phyloP scores from a whole-genome alignment of 92 coral and sea anemone species.

The Epizoanthus stellaris region DNA sequence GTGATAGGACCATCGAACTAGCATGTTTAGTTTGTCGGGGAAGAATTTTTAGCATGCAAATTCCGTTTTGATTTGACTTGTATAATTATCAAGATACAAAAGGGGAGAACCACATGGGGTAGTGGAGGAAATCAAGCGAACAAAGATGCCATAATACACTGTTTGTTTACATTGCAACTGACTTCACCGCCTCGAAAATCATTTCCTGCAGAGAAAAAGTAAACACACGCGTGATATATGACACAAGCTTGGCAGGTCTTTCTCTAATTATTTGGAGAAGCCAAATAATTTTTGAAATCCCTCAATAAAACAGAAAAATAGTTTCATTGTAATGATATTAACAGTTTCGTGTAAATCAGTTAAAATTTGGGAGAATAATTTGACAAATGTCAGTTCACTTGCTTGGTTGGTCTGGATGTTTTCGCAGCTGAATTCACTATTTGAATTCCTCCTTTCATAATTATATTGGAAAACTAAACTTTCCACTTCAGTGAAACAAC shows the following conservation, averaged over 20 bases:
- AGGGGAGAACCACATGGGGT: constrained; percentile 35
- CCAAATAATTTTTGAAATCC: constrained; percentile 7
- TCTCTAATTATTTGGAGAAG: background rate
- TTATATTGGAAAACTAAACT: constrained; percentile 18
- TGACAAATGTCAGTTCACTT: too few species aligned
- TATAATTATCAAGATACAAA: constrained; percentile 40
- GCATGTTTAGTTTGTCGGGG: background rate
- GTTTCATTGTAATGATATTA: background rate
- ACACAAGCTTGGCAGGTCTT: constrained; percentile 1
- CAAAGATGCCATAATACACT: constrained; percentile 22
- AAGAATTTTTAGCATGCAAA: background rate
- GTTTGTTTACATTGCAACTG: constrained; percentile 36
- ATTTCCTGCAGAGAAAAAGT: constrained; percentile 34
- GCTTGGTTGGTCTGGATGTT: background rate
- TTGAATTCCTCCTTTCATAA: constrained; percentile 9
- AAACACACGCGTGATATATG: constrained; percentile 24
- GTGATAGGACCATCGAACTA: background rate
- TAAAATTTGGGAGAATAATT: too few species aligned
- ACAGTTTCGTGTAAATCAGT: background rate
- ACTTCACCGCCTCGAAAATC: constrained; percentile 34
- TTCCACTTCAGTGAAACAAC: constrained; percentile 21
- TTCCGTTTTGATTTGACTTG: constrained; percentile 40
- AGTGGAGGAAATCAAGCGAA: constrained; percentile 18
- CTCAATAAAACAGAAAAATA: background rate
- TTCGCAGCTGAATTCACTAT: constrained; percentile 23